These are phyloP conservation scores for Lutjanus erythropterus DNA, from an alignment of 2,113 vertebrate species.

Conservation along the genomic window DNA sequence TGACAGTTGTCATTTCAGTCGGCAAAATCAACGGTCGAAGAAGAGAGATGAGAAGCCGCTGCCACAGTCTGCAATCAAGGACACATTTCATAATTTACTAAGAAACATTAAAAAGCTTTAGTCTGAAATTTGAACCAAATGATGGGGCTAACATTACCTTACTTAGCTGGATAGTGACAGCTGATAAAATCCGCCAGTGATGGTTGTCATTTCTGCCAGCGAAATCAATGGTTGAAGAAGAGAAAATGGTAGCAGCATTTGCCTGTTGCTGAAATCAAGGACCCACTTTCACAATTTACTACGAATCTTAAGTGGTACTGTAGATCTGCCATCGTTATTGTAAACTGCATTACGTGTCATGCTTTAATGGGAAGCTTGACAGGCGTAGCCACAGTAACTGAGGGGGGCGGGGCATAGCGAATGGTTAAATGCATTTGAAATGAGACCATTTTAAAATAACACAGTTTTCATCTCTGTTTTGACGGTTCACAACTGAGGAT, in stretches of 20 bases:
- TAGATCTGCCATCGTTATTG: not conserved
- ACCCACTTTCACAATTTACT: not conserved
- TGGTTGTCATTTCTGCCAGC: not conserved
- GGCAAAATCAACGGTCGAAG: no score
- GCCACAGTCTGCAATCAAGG: no score
- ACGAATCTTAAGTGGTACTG: not conserved
- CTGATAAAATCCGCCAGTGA: not conserved
- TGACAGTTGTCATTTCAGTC: no score
- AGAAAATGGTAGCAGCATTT: not conserved
- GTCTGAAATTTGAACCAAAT: no score
- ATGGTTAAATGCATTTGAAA: slow-evolving; percentile 1
- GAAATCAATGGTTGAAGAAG: not conserved
- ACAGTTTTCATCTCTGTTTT: slow-evolving; percentile 28
- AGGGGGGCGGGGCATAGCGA: no score
- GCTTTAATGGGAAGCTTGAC: not conserved
- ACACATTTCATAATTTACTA: no score
- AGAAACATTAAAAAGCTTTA: no score
- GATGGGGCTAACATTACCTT: no score
- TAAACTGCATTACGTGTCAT: not conserved
- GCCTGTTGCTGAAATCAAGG: not conserved
- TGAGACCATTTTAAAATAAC: slow-evolving; percentile 25
- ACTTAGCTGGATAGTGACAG: no score
- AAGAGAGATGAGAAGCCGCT: no score
- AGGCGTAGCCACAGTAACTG: not conserved
- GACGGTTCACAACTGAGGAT: slow-evolving; percentile 38